Conservation (phyloP, 2,113 vertebrate species). For the Anguilla rostrata region DNA sequence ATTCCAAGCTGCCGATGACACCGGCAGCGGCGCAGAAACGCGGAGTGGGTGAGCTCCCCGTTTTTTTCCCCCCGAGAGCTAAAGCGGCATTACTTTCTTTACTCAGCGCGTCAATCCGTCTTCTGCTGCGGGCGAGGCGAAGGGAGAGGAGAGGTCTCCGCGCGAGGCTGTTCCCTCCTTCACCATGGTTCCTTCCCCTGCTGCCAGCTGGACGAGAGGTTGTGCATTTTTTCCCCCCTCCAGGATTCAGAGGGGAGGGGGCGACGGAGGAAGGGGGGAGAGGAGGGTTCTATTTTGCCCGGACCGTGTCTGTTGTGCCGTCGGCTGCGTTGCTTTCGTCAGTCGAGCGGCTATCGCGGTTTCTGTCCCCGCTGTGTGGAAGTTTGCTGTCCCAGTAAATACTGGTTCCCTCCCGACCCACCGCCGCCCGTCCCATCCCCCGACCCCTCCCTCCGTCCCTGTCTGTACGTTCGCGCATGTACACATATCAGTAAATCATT, state of each 20-base stretch:
- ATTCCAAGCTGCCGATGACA: slow-evolving; percentile 61
- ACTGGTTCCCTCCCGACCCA: slow-evolving; percentile 16
- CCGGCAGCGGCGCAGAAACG: slow-evolving; percentile 37
- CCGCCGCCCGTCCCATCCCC: slow-evolving; percentile 1
- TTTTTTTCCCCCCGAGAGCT: slow-evolving; percentile 60
- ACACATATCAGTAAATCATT: background rate
- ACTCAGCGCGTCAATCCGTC: slow-evolving; percentile 48
- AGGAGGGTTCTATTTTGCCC: background rate
- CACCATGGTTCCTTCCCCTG: slow-evolving; percentile 28
- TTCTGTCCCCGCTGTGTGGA: slow-evolving; percentile 18
- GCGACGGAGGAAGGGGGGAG: slow-evolving; percentile 1
- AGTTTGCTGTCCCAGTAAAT: slow-evolving; percentile 28
- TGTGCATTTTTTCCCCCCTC: slow-evolving; percentile 30
- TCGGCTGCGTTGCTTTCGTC: background rate
- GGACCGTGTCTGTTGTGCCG: background rate
- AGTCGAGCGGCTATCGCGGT: background rate
- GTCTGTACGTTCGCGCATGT: background rate
- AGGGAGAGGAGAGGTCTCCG: slow-evolving; percentile 48
- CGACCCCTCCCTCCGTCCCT: background rate
- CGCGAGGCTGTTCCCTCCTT: slow-evolving; percentile 13
- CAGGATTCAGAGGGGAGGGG: slow-evolving; percentile 39
- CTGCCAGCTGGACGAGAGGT: slow-evolving; percentile 33
- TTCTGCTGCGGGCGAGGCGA: slow-evolving; percentile 54
- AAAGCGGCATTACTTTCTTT: slow-evolving; percentile 69
- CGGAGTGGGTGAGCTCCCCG: slow-evolving; percentile 53